phyloP scores from a whole-genome alignment of 1,140 invertebrate species.

The Maniola jurtina region DNA sequence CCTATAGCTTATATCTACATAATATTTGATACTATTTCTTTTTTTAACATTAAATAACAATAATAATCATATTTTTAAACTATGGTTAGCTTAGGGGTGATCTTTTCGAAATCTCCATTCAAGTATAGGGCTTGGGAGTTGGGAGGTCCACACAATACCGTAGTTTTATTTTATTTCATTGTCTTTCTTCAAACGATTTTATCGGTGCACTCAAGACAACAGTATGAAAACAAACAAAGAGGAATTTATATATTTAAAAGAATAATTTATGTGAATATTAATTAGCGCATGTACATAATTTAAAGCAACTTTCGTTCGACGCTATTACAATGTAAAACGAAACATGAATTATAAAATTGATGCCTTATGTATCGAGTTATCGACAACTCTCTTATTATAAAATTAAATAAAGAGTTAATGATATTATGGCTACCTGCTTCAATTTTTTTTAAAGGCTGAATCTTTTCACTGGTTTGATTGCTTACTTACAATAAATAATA shows the following conservation, averaged over 20 bases:
- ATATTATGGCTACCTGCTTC: not conserved
- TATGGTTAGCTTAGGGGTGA: too few relatives aligned
- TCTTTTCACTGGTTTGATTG: not conserved
- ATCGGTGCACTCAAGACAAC: too few relatives aligned
- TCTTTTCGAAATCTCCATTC: too few relatives aligned
- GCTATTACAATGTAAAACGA: not conserved
- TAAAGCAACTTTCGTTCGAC: not conserved
- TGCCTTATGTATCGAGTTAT: not conserved
- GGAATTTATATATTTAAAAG: not conserved
- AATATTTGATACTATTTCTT: too few relatives aligned
- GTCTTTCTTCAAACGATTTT: too few relatives aligned
- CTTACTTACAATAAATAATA: not conserved
- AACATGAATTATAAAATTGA: slow-evolving; percentile 1
- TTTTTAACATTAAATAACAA: too few relatives aligned
- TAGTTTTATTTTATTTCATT: too few relatives aligned
- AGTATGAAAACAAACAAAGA: not conserved
- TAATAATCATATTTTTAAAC: too few relatives aligned
- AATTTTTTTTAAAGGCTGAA: too few relatives aligned
- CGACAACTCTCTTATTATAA: not conserved
- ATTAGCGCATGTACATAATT: not conserved
- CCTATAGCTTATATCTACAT: too few relatives aligned
- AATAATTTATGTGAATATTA: slow-evolving; percentile 2
- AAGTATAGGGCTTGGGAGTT: too few relatives aligned
- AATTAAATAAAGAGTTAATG: not conserved
- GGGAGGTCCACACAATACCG: too few relatives aligned